Evolutionary conservation across 2,797 vertebrate species (phyloP), one percentile per base, ranked within the genome.

Genomic region (Heliangelus exortis): DNA sequence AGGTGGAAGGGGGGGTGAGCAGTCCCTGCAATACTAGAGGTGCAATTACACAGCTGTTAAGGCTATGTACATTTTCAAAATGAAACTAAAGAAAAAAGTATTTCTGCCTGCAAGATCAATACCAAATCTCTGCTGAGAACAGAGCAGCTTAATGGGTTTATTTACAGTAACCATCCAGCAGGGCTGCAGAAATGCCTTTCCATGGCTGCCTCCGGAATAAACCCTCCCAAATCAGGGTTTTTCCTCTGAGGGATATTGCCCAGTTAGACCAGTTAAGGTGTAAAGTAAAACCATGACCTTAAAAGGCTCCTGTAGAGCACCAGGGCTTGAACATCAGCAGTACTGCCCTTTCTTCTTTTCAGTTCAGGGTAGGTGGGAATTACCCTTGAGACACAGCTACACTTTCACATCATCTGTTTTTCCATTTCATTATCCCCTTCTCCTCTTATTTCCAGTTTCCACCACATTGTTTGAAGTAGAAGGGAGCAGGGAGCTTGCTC

Each of bases 221-320:
- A 28, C 29, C 28, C 43, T 29, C 23, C n/a, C 71, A 73, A 54
- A 66, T 17, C 21, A 13, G 26, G 23, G 39, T 15, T 41, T 41
- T 14, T 41, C 13, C 13, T 58, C 6, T 19, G 47, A n/a, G 43
- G 31, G 43, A 34, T 4, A 4, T 10, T 25, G 18, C n/a, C 45
- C 1, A 0, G 11, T 43, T 10, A 78, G 33, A 25, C 9, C 43
- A 33, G 11, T 43, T 4, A 26, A 28, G 29, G 4, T 43, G 17
- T 69, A 29, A 68, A 57, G 13, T 23, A 69, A 54, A 89, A 50
- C 15, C 21, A 39, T 0, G 0, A 57, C 21, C 15, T 23, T 61
- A 15, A 61, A 25, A 13, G 54, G 50, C 12, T 63, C 17, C 66
- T 81, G 29, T 1, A 12, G 33, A 15, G 10, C 1, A 0, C 41